Base-by-base conservation (phyloP, 2,797 vertebrate species). In the Coccyzus lansbergi region DNA sequence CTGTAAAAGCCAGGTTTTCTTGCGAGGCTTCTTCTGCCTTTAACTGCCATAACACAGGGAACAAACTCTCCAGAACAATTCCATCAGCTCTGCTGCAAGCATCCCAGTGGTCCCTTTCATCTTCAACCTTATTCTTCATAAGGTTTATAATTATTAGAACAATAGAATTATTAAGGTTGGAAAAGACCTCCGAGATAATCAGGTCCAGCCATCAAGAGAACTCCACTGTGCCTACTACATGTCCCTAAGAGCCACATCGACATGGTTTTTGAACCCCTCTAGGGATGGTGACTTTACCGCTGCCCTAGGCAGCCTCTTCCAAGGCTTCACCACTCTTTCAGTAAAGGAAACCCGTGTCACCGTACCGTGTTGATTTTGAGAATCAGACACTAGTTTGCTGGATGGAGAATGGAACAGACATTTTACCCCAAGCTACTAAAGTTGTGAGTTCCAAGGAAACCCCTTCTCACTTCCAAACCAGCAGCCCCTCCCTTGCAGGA, bases 341-440 rank as follows among this genome's bases (percentile, higher is more conserved):
- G 21, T 12, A 24, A 48, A 48, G 31, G 40, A 72, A 17, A 55
- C 58, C 65, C 29, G 0, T 1, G 1, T 18, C 52, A 13, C 26
- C 65, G 34, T 44, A 15, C 71, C 1, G 6, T 2, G 6, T 12
- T 56, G 21, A 1, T 6, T 51, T 51, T 13, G 31, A 46, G 6
- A 9, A 18, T 4, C 38, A 24, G 65, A 15, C 25, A 2, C 31
- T 6, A 7, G 24, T 16, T 83, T 7, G 2, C 4, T 2, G 19
- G 7, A 1, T 6, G 26, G 12, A 52, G 28, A 36, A 17, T 0
- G 48, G 6, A 42, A 2, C 3, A 49, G 7, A 22, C 31, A 2
- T 33, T 20, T 48, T 3, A 22, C 19, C 36, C 42, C 63, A 2
- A 34, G 4, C 26, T 81, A 36, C 14, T 12, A 21, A 21, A 25